Evolutionary conservation across 2,888 invertebrate genomes (phyloP).

Genomic region (Apantesis nais): DNA sequence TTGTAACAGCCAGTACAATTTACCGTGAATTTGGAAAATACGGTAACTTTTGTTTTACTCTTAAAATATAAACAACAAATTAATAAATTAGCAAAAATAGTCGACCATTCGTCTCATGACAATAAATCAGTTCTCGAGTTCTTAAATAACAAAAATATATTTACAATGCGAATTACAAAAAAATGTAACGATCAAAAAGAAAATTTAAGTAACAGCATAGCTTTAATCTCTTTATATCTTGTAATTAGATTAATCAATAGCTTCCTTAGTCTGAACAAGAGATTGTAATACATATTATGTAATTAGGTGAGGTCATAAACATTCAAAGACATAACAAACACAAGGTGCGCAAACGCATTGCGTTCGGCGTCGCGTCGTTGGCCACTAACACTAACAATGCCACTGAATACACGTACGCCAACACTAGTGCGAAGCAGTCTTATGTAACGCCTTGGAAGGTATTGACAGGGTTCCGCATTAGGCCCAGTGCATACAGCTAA

Average conservation of each 20-base stretch:
- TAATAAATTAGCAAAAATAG: too few relatives aligned
- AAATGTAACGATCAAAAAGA: not conserved
- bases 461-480: conserved; percentile 37
- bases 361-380: not conserved
- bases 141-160: not conserved
- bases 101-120: too few relatives aligned
- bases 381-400: conserved; percentile 35
- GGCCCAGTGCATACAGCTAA: conserved; percentile 17
- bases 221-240: not conserved
- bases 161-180: not conserved
- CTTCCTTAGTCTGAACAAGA: conserved; percentile 2
- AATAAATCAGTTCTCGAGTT: not conserved
- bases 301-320: not conserved
- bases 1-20: too few relatives aligned
- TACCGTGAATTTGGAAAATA: too few relatives aligned
- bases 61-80: too few relatives aligned
- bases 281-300: conserved; percentile 7
- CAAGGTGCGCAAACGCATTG: conserved; percentile 14
- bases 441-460: conserved; percentile 34
- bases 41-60: too few relatives aligned
- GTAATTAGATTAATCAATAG: not conserved
- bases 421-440: conserved; percentile 36
- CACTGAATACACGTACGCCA: conserved; percentile 53
- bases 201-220: not conserved
- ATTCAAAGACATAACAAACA: not conserved